Evolutionary conservation across 2,888 invertebrate species (phyloP).

Genomic region (Nemotelus nigrinus): DNA sequence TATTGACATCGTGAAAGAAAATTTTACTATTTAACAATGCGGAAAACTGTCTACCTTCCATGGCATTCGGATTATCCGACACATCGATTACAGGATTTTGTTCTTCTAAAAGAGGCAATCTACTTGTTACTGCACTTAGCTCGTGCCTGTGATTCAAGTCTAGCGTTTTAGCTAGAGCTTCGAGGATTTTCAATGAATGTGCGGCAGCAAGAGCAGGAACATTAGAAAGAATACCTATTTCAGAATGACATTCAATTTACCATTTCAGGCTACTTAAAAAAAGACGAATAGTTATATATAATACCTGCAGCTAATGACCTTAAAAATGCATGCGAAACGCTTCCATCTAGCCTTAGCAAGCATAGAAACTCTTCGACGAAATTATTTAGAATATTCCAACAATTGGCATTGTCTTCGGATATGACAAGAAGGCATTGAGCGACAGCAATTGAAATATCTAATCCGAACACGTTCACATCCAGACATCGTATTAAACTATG

Average conservation of each 20-base stretch:
- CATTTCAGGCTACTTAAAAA: background rate
- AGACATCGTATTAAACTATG: slow-evolving; percentile 71
- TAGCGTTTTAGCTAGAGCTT: slow-evolving; percentile 67
- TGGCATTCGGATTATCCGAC: slow-evolving; percentile 46
- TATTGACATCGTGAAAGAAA: background rate
- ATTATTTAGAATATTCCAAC: slow-evolving; percentile 68
- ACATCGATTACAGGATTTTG: slow-evolving; percentile 42
- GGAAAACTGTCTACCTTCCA: slow-evolving; percentile 46
- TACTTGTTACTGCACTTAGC: slow-evolving; percentile 67
- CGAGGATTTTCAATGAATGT: slow-evolving; percentile 67
- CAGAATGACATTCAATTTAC: background rate
- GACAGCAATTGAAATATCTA: slow-evolving; percentile 68
- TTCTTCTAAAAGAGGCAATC: slow-evolving; percentile 62
- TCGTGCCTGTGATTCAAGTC: slow-evolving; percentile 68
- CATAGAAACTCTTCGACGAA: slow-evolving; percentile 66
- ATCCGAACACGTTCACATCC: slow-evolving; percentile 69
- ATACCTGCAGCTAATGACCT: slow-evolving; percentile 69
- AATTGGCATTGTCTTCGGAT: slow-evolving; percentile 74
- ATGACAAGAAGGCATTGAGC: slow-evolving; percentile 77
- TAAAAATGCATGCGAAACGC: slow-evolving; percentile 64
- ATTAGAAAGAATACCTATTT: slow-evolving; percentile 67
- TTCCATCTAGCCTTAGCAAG: slow-evolving; percentile 64
- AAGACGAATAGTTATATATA: background rate
- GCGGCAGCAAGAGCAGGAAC: slow-evolving; percentile 66
- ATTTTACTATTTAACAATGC: background rate